These are phyloP conservation scores for Colistium nudipinnis DNA, from an alignment of 2,113 vertebrate species.

Conservation along the genomic window DNA sequence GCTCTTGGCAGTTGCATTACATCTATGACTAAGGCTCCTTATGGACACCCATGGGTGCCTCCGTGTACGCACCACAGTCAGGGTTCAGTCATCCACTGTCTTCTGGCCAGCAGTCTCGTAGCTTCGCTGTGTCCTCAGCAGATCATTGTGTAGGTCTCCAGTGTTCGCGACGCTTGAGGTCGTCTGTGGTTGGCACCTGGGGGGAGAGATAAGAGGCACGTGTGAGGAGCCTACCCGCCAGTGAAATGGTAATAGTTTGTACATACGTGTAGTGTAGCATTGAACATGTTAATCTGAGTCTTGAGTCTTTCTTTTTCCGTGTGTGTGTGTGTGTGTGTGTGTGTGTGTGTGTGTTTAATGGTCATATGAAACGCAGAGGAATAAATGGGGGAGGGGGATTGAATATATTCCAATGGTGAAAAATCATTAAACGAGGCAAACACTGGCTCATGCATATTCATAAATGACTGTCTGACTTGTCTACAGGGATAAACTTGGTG, in stretches of 20 bases:
- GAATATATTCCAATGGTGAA: constrained; percentile 66
- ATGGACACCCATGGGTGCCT: constrained; percentile 13
- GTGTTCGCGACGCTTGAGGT: constrained; percentile 66
- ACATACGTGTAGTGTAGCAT: constrained; percentile 18
- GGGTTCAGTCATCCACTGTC: constrained; percentile 54
- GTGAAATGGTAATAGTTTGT: constrained; percentile 53
- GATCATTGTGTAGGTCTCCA: constrained; percentile 66
- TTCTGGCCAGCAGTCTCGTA: constrained; percentile 46
- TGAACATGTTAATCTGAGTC: constrained; percentile 23
- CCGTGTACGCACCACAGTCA: constrained; percentile 71
- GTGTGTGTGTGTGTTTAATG: constrained; percentile 39
- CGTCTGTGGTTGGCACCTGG: constrained; percentile 79
- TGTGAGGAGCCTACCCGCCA: constrained; percentile 33
- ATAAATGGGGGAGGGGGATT: constrained; percentile 51
- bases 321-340: constrained; percentile 9
- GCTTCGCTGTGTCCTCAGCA: constrained; percentile 47
- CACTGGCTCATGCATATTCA: constrained; percentile 71
- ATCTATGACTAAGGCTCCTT: constrained; percentile 4
- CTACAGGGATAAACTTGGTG: constrained; percentile 61
- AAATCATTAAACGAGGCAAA: constrained; percentile 73
- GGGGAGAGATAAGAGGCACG: constrained; percentile 46
- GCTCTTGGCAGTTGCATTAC: constrained; percentile 5
- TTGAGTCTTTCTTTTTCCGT: background rate
- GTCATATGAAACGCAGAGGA: constrained; percentile 43
- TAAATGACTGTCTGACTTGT: constrained; percentile 63